Base-by-base conservation (phyloP, 1,140 invertebrate species). In the Drosophila nigrodunni region DNA sequence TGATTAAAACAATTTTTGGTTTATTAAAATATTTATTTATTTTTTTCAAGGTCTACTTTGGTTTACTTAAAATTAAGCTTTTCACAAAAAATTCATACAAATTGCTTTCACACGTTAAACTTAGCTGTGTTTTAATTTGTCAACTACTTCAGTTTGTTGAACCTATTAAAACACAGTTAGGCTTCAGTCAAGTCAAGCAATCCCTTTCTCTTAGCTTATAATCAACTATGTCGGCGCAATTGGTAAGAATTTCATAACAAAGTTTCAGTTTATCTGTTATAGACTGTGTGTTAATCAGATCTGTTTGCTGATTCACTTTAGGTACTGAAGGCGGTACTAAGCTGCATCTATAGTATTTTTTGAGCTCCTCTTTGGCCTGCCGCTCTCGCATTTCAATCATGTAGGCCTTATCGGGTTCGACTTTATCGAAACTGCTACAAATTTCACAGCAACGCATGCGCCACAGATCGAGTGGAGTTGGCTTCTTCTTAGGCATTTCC, bases 391-490 rank as follows among this genome's bases (percentile, higher is more conserved):
- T 76, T 18, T 72, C 60, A 1, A 39, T 7, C 44, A 73, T 62
- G 2, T 70, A 75, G 0, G 82, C 68, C 44, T 54, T 13, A 34
- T 82, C 71, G 10, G 75, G 75, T 10, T 67, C 62, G 3, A 7
- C 13, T 0, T 13, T 4, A 0, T 37, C 10, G 3, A 58, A 37
- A 1, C 30, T 15, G 6, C 52, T 25, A 34, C 78, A 81, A 0
- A 78, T 13, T 4, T 52, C 44, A 46, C 66, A 78, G 18, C 34
- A n/a, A 21, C 6, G 41, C 41, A 10, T 10, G 39, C 39, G 11
- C 8, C 11, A 41, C 11, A 9, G 3, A 11, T 11, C 39, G 39
- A 41, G 39, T 30, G 25, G 25, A 30, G 39, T 47, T 49, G 18
- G 18, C 18, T 68, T 25, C 6, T 70, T 62, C 2, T 2, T 15